Evolutionary conservation across 1,140 invertebrate species (phyloP).

Genomic region (Penaeus japonicus): DNA sequence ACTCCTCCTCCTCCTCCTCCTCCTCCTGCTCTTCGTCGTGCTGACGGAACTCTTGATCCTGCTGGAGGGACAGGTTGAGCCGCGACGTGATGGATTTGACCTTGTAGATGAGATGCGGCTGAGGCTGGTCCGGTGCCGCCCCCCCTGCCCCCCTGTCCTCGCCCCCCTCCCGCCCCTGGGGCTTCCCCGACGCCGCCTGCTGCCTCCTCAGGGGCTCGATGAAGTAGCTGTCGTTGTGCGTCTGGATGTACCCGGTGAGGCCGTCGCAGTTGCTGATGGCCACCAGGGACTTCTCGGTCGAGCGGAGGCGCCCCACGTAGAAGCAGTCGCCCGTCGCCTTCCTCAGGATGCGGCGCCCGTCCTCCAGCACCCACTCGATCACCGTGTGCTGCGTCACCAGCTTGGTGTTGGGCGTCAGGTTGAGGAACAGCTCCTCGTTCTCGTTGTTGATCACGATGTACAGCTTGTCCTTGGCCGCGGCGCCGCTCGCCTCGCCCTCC

Average conservation of each 20-base stretch:
- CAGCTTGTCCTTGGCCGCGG: slow-evolving; percentile 21
- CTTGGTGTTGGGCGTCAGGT: slow-evolving; percentile 48
- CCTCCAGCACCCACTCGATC: slow-evolving; percentile 56
- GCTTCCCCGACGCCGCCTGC: neutral
- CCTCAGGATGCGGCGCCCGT: slow-evolving; percentile 36
- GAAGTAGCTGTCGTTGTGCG: slow-evolving; percentile 53
- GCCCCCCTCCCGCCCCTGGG: neutral
- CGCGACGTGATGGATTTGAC: slow-evolving; percentile 44
- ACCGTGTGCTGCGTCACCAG: slow-evolving; percentile 49
- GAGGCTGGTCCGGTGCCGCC: neutral
- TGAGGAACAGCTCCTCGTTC: slow-evolving; percentile 51
- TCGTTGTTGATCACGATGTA: slow-evolving; percentile 55
- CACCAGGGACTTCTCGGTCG: slow-evolving; percentile 39
- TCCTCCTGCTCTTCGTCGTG: neutral
- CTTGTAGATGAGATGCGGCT: slow-evolving; percentile 57
- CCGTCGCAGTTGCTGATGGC: slow-evolving; percentile 57
- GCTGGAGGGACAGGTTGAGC: slow-evolving; percentile 53
- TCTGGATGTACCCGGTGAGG: slow-evolving; percentile 57
- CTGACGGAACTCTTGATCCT: slow-evolving; percentile 44
- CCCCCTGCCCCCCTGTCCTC: neutral
- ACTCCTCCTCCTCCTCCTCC: neutral
- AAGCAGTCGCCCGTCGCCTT: slow-evolving; percentile 43
- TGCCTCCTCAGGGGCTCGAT: slow-evolving; percentile 50
- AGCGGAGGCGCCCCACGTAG: slow-evolving; percentile 40
- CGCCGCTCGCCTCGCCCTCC: neutral